Conservation (phyloP, 2,113 vertebrate species). For the Romanogobio albipinnatus region DNA sequence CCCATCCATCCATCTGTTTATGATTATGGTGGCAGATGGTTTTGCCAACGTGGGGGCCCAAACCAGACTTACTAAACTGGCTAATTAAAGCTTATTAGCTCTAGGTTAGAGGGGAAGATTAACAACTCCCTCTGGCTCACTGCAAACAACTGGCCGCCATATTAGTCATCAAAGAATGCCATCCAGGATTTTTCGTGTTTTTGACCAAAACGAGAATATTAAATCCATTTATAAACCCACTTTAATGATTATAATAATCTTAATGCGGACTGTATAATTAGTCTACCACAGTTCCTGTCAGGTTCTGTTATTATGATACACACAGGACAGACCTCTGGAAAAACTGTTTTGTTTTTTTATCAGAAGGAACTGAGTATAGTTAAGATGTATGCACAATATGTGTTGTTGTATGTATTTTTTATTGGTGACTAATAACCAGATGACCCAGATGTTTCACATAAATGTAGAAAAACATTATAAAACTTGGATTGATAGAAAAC, state of each 20-base stretch:
- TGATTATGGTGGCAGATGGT: slow-evolving; percentile 24
- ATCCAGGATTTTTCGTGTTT: slow-evolving; percentile 55
- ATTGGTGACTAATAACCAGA: neutral
- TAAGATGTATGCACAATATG: neutral
- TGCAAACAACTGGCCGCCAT: slow-evolving; percentile 19
- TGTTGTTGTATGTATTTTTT: neutral
- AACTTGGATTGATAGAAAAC: neutral
- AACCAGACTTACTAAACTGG: neutral
- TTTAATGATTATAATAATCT: slow-evolving; percentile 10
- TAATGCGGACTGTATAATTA: neutral
- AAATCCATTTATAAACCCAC: slow-evolving; percentile 12
- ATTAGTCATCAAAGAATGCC: slow-evolving; percentile 44
- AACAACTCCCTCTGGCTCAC: neutral
- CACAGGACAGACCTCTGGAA: neutral
- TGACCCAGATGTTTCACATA: neutral
- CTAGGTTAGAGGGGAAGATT: neutral
- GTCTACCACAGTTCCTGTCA: slow-evolving; percentile 1
- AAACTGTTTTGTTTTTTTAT: neutral
- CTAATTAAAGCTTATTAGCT: slow-evolving; percentile 41
- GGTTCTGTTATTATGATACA: slow-evolving; percentile 1
- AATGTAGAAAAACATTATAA: neutral
- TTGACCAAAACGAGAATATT: slow-evolving; percentile 16
- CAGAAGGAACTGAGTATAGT: neutral
- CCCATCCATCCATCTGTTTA: neutral
- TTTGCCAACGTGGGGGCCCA: neutral